A percentile compares a stretch with the other conserved stretches of the same genome.
These are phyloP conservation scores for Nomada fabriciana DNA, from an alignment of 2,888 invertebrate species.

Conservation along the genomic window DNA sequence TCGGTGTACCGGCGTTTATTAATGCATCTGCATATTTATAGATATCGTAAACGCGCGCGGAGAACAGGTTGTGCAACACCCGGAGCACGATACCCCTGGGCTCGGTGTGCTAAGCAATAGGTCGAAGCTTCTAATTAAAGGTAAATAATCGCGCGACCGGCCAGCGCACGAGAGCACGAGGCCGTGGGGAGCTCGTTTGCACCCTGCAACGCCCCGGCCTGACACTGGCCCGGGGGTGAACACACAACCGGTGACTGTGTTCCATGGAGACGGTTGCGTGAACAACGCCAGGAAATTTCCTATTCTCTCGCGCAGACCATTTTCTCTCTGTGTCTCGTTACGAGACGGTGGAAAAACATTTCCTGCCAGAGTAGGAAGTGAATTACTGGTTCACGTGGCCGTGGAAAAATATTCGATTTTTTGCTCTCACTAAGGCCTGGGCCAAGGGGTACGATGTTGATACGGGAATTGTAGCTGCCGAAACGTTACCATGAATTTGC, in stretches of 20 bases:
- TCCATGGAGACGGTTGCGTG: conserved; percentile 53
- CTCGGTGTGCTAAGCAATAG: conserved; percentile 63
- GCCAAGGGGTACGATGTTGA: too few relatives aligned
- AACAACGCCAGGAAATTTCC: conserved; percentile 49
- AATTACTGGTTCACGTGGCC: conserved; percentile 10
- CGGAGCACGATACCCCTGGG: conserved; percentile 54
- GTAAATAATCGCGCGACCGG: conserved; percentile 69
- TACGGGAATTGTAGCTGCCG: too few relatives aligned
- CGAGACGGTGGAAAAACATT: background rate
- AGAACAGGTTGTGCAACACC: conserved; percentile 40
- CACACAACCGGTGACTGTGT: conserved; percentile 55
- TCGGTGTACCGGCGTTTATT: conserved; percentile 27
- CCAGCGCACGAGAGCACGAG: conserved; percentile 61
- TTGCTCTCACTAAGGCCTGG: too few relatives aligned
- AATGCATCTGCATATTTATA: conserved; percentile 48
- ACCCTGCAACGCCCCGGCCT: conserved; percentile 50
- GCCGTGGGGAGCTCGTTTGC: conserved; percentile 65
- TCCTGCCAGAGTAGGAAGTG: conserved; percentile 11
- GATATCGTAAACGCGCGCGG: conserved; percentile 30
- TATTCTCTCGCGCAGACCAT: conserved; percentile 17
- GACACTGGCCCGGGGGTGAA: conserved; percentile 53
- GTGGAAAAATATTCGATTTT: background rate
- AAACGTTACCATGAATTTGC: background rate
- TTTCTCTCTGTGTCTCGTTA: conserved; percentile 5
- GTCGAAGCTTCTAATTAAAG: conserved; percentile 75